Conservation (phyloP, 2,888 invertebrate species). For the Allygus modestus region DNA sequence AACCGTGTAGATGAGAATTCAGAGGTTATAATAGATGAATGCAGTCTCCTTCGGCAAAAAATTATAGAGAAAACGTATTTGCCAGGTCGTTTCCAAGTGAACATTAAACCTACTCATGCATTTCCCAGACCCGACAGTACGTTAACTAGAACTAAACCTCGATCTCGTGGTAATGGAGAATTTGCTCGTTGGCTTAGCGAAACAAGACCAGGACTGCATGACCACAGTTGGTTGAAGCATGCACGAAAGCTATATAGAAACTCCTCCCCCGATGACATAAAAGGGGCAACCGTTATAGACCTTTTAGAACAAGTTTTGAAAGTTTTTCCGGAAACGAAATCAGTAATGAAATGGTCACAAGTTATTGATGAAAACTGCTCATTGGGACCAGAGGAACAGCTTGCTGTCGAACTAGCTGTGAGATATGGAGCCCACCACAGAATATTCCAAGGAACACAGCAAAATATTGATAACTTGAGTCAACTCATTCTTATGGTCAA, state of each 20-base stretch:
- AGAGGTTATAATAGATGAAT: conserved; percentile 62
- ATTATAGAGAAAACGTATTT: conserved; percentile 59
- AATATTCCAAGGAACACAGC: conserved; percentile 49
- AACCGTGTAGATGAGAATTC: conserved; percentile 57
- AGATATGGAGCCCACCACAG: conserved; percentile 61
- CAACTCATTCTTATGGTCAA: conserved; percentile 41
- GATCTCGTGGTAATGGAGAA: conserved; percentile 59
- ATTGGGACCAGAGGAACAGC: neutral
- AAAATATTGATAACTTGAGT: conserved; percentile 53
- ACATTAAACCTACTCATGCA: conserved; percentile 44
- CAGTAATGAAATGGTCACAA: conserved; percentile 33
- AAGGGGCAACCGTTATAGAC: conserved; percentile 38
- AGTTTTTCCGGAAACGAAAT: conserved; percentile 18
- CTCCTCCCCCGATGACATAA: conserved; percentile 50
- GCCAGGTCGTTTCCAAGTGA: neutral
- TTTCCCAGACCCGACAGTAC: conserved; percentile 47
- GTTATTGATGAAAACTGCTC: neutral
- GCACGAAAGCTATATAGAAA: conserved; percentile 55
- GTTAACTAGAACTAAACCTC: conserved; percentile 32
- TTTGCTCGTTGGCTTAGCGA: conserved; percentile 56
- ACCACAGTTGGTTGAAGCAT: conserved; percentile 62
- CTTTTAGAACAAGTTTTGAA: conserved; percentile 59
- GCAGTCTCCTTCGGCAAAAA: conserved; percentile 58
- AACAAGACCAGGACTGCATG: conserved; percentile 60
- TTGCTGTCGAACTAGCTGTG: conserved; percentile 24